These are phyloP conservation scores for Geotrypetes seraphini DNA, from an alignment of 2,797 vertebrate species.

Conservation along the genomic window DNA sequence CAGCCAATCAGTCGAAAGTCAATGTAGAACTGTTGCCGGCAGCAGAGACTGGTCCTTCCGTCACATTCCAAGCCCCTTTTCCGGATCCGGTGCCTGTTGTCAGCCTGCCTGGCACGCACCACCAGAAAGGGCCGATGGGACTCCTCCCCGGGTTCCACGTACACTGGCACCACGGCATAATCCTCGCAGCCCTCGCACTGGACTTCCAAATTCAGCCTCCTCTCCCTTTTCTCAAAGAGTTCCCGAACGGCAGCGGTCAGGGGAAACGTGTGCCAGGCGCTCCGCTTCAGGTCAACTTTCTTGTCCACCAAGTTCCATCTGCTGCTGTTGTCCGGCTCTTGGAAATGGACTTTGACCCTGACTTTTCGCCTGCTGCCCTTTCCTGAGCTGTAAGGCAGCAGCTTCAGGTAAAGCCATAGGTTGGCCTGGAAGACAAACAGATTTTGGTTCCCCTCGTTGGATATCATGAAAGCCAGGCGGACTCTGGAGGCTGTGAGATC, in stretches of 20 bases:
- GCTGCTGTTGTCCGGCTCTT: slow-evolving; percentile 64
- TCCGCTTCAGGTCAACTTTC: slow-evolving; percentile 87
- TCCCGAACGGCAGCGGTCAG: slow-evolving; percentile 80
- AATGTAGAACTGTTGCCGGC: slow-evolving; percentile 96
- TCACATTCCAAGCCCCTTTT: slow-evolving; percentile 95
- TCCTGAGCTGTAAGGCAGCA: slow-evolving; percentile 75
- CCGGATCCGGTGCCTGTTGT: slow-evolving; percentile 87
- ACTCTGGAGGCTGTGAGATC: slow-evolving; percentile 70
- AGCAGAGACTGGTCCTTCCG: slow-evolving; percentile 85
- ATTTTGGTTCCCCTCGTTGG: slow-evolving; percentile 94
- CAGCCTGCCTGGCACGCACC: slow-evolving; percentile 75
- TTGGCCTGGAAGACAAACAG: slow-evolving; percentile 88
- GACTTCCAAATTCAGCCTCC: slow-evolving; percentile 86
- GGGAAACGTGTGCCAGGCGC: slow-evolving; percentile 94
- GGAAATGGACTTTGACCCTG: slow-evolving; percentile 82
- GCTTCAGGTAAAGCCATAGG: slow-evolving; percentile 91
- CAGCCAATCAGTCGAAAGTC: slow-evolving; percentile 96
- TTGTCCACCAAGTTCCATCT: slow-evolving; percentile 86
- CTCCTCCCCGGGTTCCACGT: slow-evolving; percentile 77
- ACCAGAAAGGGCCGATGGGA: slow-evolving; percentile 93
- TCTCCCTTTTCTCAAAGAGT: slow-evolving; percentile 72
- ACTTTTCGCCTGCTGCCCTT: slow-evolving; percentile 82
- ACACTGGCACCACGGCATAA: slow-evolving; percentile 69
- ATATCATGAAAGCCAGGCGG: slow-evolving; percentile 84
- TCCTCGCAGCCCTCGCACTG: slow-evolving; percentile 83